phyloP scores from a whole-genome alignment of 2,797 vertebrate genomes.

The Gastrophryne carolinensis region DNA sequence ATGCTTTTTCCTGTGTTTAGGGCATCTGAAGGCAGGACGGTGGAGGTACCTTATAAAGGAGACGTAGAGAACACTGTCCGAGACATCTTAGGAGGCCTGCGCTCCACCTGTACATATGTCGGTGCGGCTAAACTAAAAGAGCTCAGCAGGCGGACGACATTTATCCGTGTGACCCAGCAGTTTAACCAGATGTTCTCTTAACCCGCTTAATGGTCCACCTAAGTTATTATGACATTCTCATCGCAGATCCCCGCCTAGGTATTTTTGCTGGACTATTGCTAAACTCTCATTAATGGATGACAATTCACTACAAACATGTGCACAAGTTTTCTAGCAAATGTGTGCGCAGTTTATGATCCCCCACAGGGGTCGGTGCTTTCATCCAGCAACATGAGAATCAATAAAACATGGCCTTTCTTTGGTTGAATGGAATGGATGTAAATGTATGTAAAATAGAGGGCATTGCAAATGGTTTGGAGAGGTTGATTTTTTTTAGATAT shows the following conservation, averaged over 20 bases:
- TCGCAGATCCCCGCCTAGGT: not conserved
- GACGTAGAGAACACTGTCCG: slow-evolving; percentile 88
- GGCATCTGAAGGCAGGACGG: slow-evolving; percentile 91
- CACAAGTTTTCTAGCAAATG: too few relatives aligned
- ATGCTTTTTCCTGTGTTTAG: slow-evolving; percentile 66
- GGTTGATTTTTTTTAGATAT: too few relatives aligned
- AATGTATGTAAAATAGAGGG: too few relatives aligned
- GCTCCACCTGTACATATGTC: slow-evolving; percentile 97
- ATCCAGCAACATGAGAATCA: too few relatives aligned
- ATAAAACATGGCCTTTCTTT: too few relatives aligned
- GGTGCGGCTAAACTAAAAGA: slow-evolving; percentile 97
- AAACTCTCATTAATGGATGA: not conserved
- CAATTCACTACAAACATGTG: not conserved
- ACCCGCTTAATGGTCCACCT: not conserved
- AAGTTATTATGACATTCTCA: not conserved
- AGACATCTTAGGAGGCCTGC: slow-evolving; percentile 91
- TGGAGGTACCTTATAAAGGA: slow-evolving; percentile 91
- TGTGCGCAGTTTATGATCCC: too few relatives aligned
- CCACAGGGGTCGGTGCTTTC: too few relatives aligned
- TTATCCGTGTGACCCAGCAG: slow-evolving; percentile 97
- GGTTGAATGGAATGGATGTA: too few relatives aligned
- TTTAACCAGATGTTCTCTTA: slow-evolving; percentile 82
- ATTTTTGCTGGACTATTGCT: not conserved
- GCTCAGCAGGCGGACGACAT: slow-evolving; percentile 91
- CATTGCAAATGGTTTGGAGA: too few relatives aligned